These are phyloP conservation scores for Sebastiscus tertius DNA, from an alignment of 2,797 vertebrate species.

Conservation along the genomic window DNA sequence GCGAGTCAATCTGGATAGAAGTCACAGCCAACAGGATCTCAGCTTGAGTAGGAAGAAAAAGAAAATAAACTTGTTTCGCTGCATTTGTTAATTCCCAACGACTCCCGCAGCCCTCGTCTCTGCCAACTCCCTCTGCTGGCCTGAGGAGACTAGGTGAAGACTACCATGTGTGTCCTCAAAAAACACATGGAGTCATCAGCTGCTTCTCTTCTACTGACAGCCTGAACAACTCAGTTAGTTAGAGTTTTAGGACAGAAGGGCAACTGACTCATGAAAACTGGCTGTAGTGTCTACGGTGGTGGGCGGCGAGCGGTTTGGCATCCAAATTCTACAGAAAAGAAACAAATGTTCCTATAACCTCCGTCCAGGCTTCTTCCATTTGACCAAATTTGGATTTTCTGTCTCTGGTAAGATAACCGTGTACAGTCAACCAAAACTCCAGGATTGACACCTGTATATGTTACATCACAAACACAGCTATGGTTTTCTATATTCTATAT, in stretches of 20 bases:
- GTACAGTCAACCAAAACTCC: neutral
- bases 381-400: neutral
- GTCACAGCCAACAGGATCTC: neutral
- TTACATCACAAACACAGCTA: neutral
- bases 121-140: constrained; percentile 30
- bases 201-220: constrained; percentile 44
- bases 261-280: constrained; percentile 33
- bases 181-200: constrained; percentile 56
- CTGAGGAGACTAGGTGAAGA: constrained; percentile 36
- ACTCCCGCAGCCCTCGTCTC: neutral
- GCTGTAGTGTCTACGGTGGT: constrained; percentile 15
- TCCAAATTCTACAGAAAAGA: neutral
- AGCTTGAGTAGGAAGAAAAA: neutral
- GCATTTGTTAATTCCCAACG: neutral
- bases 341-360: neutral
- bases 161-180: constrained; percentile 40
- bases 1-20: neutral
- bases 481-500: neutral
- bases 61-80: neutral
- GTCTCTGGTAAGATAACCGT: neutral
- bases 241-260: constrained; percentile 33
- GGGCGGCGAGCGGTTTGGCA: constrained; percentile 2
- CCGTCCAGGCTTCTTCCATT: neutral
- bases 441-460: neutral
- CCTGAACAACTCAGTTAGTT: constrained; percentile 4